Evolutionary conservation across 2,797 vertebrate species (phyloP).

Genomic region (Sparus aurata): DNA sequence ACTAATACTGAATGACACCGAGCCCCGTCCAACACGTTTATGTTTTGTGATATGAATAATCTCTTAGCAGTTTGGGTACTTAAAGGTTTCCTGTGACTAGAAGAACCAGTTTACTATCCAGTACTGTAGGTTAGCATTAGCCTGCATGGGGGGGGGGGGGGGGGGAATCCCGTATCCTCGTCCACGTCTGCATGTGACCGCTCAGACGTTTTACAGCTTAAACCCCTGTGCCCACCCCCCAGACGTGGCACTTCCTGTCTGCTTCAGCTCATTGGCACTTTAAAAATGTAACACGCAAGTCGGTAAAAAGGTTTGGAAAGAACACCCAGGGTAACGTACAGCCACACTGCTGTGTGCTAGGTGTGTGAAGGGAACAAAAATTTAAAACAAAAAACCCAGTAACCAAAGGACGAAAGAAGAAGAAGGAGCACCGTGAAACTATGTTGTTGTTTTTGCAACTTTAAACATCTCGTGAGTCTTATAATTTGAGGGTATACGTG

Average conservation of each 20-base stretch:
- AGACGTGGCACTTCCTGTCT: constrained; percentile 68
- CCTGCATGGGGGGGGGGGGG: constrained; percentile 57
- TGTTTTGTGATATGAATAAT: constrained; percentile 52
- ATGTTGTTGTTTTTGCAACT: constrained; percentile 28
- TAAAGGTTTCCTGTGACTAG: constrained; percentile 44
- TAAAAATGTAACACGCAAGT: constrained; percentile 70
- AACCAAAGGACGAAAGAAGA: constrained; percentile 76
- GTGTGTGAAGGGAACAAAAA: constrained; percentile 51
- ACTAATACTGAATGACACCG: neutral
- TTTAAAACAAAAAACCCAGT: constrained; percentile 35
- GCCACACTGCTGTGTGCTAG: constrained; percentile 41
- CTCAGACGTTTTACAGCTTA: constrained; percentile 21
- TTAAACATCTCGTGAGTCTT: constrained; percentile 10
- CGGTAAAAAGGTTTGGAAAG: constrained; percentile 17
- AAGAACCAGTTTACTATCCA: constrained; percentile 28
- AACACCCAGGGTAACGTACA: constrained; percentile 34
- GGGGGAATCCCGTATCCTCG: constrained; percentile 43
- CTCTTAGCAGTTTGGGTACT: constrained; percentile 48
- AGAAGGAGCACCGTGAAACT: constrained; percentile 45
- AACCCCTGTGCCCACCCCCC: constrained; percentile 41
- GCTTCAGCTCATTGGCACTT: constrained; percentile 82
- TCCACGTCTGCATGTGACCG: constrained; percentile 15
- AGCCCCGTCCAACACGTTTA: constrained; percentile 38
- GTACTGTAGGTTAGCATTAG: constrained; percentile 53
- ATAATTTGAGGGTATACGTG: constrained; percentile 21